A percentile compares a stretch with the other conserved stretches of the same genome.
These are phyloP conservation scores for Keiferia lycopersicella DNA, from an alignment of 2,888 invertebrate species.

Conservation along the genomic window DNA sequence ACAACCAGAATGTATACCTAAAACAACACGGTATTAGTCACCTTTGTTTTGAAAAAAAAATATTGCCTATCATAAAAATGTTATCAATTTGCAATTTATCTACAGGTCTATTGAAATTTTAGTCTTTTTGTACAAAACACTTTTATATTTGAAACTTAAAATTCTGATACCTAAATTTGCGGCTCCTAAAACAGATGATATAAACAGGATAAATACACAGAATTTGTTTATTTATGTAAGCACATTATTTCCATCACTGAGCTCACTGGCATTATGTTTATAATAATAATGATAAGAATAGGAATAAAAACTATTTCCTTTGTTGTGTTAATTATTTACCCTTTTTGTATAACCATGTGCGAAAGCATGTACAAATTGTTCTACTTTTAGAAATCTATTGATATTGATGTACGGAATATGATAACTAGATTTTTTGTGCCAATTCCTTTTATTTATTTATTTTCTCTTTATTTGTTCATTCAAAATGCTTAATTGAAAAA, in stretches of 20 bases:
- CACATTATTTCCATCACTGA: background rate
- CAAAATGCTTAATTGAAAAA: no score
- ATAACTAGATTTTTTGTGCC: no score
- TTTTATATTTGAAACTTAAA: background rate
- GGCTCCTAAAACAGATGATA: background rate
- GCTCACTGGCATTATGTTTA: background rate
- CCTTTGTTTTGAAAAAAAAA: background rate
- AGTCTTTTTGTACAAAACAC: no score
- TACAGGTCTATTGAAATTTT: background rate
- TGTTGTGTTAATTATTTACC: no score
- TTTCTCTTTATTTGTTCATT: no score
- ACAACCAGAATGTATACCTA: background rate
- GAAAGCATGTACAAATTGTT: no score
- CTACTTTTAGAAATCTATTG: no score
- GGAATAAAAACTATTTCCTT: background rate
- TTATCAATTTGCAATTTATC: background rate
- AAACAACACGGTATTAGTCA: slow-evolving; percentile 1
- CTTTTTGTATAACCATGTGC: no score
- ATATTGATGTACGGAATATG: no score
- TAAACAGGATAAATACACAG: background rate
- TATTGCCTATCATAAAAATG: background rate
- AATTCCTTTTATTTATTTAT: no score
- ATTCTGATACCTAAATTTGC: background rate
- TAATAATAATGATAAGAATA: background rate
- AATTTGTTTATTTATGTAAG: slow-evolving; percentile 18